Percentiles rank a stretch among this genome's conserved stretches.
These are phyloP conservation scores for Mycalesis mineus DNA, from an alignment of 2,888 invertebrate species.

Conservation along the genomic window DNA sequence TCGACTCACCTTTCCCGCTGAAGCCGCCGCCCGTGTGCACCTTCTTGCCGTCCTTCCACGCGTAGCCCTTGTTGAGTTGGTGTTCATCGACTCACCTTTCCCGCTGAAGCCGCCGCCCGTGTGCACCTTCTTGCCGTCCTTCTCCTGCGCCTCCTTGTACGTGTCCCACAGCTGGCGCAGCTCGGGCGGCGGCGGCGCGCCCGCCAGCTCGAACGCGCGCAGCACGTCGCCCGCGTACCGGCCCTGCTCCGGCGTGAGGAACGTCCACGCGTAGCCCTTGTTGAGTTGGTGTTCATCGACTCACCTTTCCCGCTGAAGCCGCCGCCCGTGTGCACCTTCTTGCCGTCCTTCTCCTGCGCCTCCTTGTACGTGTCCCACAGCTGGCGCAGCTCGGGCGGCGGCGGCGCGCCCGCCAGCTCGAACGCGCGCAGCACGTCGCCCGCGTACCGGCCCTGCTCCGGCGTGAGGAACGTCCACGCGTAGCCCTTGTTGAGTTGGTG, in stretches of 20 bases:
- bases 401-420: conserved; percentile 87
- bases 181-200: conserved; percentile 85
- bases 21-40: too few species aligned
- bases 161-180: conserved; percentile 89
- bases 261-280: conserved; percentile 95
- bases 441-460: conserved; percentile 95
- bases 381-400: conserved; percentile 87
- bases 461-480: conserved; percentile 97
- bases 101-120: conserved; percentile 96
- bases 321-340: conserved; percentile 93
- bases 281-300: too few species aligned
- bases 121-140: conserved; percentile 94
- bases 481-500: too few species aligned
- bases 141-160: conserved; percentile 93
- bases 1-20: too few species aligned
- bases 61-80: too few species aligned
- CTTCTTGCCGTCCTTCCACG: too few species aligned
- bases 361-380: conserved; percentile 94
- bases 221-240: conserved; percentile 95
- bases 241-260: conserved; percentile 96
- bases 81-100: conserved; percentile 85
- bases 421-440: conserved; percentile 96
- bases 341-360: conserved; percentile 93
- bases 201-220: conserved; percentile 93
- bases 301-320: conserved; percentile 94